Percentiles rank a stretch among this genome's conserved stretches.
Evolutionary conservation across 2,113 vertebrate species (phyloP).

Genomic region (Caretta caretta): DNA sequence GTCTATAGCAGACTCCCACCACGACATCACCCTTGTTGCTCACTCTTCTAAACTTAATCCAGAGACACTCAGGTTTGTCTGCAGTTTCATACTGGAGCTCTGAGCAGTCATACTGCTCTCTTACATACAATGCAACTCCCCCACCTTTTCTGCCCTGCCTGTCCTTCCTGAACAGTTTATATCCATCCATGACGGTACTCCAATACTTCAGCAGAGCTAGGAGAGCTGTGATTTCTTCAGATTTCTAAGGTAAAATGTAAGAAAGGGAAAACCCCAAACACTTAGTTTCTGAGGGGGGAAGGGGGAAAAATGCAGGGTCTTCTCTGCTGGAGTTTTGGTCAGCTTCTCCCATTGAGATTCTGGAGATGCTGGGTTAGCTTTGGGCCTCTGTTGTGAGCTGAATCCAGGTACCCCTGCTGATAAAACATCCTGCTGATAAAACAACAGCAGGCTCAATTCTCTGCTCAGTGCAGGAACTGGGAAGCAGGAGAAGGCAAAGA

Average conservation of each 20-base stretch:
- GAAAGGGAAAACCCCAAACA: neutral
- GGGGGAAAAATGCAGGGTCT: fast-evolving
- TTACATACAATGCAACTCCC: no score
- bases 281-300: neutral
- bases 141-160: no score
- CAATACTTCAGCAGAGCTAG: neutral
- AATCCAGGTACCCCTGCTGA: neutral
- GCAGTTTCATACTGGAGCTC: no score
- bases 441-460: neutral
- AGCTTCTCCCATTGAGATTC: neutral
- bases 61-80: no score
- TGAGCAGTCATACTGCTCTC: no score
- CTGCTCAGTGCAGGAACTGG: neutral
- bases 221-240: neutral
- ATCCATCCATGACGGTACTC: no score
- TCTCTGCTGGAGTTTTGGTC: neutral
- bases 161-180: no score
- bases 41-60: no score
- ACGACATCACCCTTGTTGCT: no score
- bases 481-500: neutral
- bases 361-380: neutral
- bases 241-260: neutral
- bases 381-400: neutral
- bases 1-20: no score
- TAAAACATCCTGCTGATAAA: neutral